Conservation (phyloP, 2,888 invertebrate species). For the Micropterix aruncella region DNA sequence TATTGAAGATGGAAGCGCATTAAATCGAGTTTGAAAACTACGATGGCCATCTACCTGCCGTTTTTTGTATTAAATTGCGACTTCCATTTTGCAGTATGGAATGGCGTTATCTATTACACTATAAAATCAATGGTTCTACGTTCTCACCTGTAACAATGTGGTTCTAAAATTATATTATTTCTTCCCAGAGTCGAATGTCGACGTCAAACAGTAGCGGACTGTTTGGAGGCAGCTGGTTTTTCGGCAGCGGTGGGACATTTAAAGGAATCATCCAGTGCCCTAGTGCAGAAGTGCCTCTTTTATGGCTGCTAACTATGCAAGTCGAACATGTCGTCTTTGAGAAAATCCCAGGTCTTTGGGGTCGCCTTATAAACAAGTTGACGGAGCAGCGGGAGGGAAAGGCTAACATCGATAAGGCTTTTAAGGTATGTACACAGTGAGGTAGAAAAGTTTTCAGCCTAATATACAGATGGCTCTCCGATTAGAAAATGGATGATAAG, state of each 20-base stretch:
- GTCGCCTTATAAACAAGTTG: constrained; percentile 18
- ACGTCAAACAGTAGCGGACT: neutral
- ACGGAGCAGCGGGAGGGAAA: constrained; percentile 17
- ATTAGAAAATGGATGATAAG: no score
- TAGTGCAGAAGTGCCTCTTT: constrained; percentile 8
- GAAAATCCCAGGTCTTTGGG: constrained; percentile 14
- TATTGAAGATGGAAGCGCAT: no score
- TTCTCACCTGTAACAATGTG: no score
- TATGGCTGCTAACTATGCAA: constrained; percentile 15
- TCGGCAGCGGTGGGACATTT: constrained; percentile 12
- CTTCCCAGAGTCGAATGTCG: neutral
- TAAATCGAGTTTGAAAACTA: no score
- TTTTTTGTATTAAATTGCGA: no score
- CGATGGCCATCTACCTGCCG: no score
- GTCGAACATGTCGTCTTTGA: constrained; percentile 18
- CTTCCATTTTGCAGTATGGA: no score
- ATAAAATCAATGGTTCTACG: no score
- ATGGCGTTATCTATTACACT: no score
- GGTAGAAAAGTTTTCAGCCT: no score
- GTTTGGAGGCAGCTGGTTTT: neutral
- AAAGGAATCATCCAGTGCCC: constrained; percentile 14
- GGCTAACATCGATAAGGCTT: constrained; percentile 31
- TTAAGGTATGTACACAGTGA: no score
- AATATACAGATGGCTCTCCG: no score
- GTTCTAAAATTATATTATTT: neutral